Percentiles rank a stretch among this genome's conserved stretches.
phyloP scores from a whole-genome alignment of 2,113 vertebrate genomes.

The Neopipo cinnamomea region DNA sequence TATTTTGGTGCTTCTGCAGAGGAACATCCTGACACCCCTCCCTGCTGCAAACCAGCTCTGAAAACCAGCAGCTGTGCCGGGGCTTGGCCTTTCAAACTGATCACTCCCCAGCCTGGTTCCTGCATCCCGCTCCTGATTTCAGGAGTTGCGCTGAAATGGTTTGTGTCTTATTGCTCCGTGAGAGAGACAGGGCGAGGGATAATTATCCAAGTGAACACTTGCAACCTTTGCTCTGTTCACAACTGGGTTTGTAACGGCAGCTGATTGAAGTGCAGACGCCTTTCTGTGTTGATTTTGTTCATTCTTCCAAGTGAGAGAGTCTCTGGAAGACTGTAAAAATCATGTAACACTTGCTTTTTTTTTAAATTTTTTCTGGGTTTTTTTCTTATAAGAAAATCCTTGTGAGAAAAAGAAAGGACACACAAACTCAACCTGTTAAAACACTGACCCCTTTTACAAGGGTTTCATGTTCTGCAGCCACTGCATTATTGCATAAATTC shows the following conservation, averaged over 20 bases:
- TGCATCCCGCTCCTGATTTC: not conserved
- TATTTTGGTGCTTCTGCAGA: constrained; percentile 11
- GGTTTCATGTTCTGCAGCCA: not conserved
- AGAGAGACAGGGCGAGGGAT: not conserved
- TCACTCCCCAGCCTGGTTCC: not conserved
- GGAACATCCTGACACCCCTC: constrained; percentile 14
- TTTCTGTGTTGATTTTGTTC: not conserved
- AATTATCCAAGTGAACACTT: not conserved
- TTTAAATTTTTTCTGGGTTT: no score
- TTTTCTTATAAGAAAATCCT: no score
- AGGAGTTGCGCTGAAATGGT: not conserved
- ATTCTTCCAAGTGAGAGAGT: not conserved
- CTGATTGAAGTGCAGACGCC: not conserved
- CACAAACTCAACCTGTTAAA: not conserved
- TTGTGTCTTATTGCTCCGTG: not conserved
- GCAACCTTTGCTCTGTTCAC: not conserved
- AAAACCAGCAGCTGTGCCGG: not conserved
- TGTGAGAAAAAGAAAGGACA: no score
- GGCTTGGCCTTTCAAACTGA: not conserved
- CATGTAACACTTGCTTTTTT: not conserved
- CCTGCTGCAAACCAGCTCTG: not conserved
- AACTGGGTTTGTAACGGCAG: not conserved
- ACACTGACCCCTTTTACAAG: not conserved
- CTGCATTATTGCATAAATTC: not conserved
- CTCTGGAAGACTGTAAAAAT: not conserved